Evolutionary conservation across 2,797 vertebrate genomes (phyloP).

Genomic region (Helarctos malayanus): DNA sequence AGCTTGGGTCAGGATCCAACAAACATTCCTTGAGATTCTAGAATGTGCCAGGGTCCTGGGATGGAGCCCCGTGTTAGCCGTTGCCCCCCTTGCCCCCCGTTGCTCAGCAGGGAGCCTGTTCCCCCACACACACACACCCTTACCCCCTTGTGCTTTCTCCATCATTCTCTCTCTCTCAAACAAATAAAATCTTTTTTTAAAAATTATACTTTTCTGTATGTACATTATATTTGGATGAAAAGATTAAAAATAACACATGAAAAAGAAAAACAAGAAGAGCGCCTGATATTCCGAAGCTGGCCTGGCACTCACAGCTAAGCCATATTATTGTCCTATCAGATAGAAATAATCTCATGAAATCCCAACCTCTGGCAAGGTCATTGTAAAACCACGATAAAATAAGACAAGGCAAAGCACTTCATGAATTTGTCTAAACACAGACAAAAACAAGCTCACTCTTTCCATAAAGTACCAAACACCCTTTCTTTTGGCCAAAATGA

Average conservation of each 20-base stretch:
- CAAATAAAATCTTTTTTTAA: not conserved
- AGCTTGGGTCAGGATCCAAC: not conserved
- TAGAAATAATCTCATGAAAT: not conserved
- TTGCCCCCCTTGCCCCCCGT: no score
- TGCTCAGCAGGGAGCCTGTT: no score
- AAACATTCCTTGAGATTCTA: not conserved
- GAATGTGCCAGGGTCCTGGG: not conserved
- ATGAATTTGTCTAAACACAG: not conserved
- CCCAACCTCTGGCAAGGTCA: not conserved
- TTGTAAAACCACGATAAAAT: not conserved
- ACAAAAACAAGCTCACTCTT: not conserved
- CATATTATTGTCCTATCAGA: not conserved
- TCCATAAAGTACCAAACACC: not conserved
- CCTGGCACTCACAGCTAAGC: not conserved
- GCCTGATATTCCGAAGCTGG: not conserved
- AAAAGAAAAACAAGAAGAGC: not conserved
- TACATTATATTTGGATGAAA: constrained; percentile 22
- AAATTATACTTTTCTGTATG: not conserved
- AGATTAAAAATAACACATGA: not conserved
- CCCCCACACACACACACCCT: no score
- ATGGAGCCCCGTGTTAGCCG: not conserved
- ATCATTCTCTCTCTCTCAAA: no score
- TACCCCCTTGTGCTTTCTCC: no score
- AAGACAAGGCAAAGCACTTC: not conserved
- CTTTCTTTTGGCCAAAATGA: not conserved